Evolutionary conservation across 2,888 invertebrate species (phyloP).

Genomic region (Ditula angustiorana): DNA sequence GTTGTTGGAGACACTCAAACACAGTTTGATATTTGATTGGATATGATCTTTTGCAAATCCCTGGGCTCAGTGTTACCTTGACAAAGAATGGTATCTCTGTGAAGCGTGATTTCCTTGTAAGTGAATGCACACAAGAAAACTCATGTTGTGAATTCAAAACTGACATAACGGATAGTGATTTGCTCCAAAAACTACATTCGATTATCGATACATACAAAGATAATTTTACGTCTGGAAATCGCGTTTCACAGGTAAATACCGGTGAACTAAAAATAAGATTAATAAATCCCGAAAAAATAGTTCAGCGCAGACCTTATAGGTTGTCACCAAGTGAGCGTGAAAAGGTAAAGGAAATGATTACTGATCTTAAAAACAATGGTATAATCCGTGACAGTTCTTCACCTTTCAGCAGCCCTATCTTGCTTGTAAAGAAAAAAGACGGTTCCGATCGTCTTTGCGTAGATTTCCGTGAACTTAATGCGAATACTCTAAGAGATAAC

Average conservation of each 20-base stretch:
- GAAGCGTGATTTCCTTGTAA: neutral
- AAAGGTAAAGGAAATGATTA: conserved; percentile 27
- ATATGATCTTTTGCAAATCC: conserved; percentile 29
- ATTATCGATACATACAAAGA: neutral
- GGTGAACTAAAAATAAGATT: conserved; percentile 34
- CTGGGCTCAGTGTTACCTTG: conserved; percentile 29
- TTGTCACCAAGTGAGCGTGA: conserved; percentile 35
- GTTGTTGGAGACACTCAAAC: conserved; percentile 11
- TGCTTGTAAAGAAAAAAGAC: conserved; percentile 43
- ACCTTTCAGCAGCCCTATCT: conserved; percentile 42
- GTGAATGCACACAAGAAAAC: neutral
- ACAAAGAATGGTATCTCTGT: neutral
- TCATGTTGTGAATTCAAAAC: neutral
- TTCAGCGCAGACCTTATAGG: conserved; percentile 38
- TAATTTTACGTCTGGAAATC: conserved; percentile 27
- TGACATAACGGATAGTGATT: neutral
- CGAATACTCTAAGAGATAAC: conserved; percentile 29
- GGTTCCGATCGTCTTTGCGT: conserved; percentile 44
- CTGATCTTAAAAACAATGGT: conserved; percentile 34
- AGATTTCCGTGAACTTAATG: conserved; percentile 37
- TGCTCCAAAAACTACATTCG: neutral
- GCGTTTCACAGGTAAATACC: conserved; percentile 26
- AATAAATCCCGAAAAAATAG: conserved; percentile 37
- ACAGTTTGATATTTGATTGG: conserved; percentile 34
- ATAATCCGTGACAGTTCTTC: conserved; percentile 43